phyloP scores from a whole-genome alignment of 2,113 vertebrate species.

The Saccopteryx leptura region DNA sequence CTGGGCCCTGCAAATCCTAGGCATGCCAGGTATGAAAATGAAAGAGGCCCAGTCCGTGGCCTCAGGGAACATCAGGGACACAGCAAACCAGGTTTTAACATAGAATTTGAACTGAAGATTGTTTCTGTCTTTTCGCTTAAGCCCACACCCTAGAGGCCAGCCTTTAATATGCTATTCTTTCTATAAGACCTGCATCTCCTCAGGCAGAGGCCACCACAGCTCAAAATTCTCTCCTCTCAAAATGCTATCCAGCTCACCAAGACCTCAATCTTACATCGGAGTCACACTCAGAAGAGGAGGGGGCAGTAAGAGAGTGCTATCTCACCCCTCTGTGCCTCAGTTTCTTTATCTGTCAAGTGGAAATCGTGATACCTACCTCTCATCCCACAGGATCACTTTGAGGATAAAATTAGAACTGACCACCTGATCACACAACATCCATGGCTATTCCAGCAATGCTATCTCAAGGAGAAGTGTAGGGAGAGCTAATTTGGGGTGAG shows the following conservation, averaged over 20 bases:
- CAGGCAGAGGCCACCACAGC: not conserved
- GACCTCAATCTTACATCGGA: not conserved
- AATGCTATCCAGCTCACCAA: not conserved
- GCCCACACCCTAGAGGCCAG: not conserved
- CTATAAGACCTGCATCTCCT: not conserved
- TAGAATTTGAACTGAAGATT: slow-evolving; percentile 27
- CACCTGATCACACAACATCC: slow-evolving; percentile 44
- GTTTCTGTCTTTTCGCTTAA: not conserved
- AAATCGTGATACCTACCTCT: not conserved
- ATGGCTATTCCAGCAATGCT: slow-evolving; percentile 50
- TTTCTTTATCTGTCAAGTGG: slow-evolving; percentile 25
- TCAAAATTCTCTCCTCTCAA: not conserved
- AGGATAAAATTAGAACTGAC: slow-evolving; percentile 69
- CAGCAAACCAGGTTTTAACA: slow-evolving; percentile 1
- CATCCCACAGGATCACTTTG: not conserved
- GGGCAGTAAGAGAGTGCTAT: not conserved
- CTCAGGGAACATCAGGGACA: not conserved
- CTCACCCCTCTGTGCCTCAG: not conserved
- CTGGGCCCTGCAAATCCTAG: not conserved
- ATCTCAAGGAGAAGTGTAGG: slow-evolving; percentile 23
- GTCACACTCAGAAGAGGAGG: not conserved
- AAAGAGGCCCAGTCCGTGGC: not conserved
- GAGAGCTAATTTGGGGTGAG: slow-evolving; percentile 28
- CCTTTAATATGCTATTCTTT: not conserved
- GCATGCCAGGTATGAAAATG: not conserved